A percentile compares a stretch with the other conserved stretches of the same genome.
phyloP scores from a whole-genome alignment of 2,888 invertebrate genomes.

The Thyatira batis region DNA sequence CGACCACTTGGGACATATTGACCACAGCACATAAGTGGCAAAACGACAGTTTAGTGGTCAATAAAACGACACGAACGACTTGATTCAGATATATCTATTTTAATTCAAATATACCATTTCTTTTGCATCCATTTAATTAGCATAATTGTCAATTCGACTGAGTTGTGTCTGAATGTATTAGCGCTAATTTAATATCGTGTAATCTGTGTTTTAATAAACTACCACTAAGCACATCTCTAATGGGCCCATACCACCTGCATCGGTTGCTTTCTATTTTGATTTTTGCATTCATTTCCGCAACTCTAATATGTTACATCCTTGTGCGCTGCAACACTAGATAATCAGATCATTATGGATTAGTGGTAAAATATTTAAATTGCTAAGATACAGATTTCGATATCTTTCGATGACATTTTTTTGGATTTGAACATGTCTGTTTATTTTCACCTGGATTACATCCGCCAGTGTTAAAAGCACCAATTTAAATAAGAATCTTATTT shows the following conservation, averaged over 20 bases:
- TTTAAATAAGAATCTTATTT: too few species aligned
- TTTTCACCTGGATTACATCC: too few species aligned
- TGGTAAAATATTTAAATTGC: too few species aligned
- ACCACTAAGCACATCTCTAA: background rate
- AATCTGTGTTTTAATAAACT: background rate
- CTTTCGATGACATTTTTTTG: too few species aligned
- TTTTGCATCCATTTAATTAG: conserved; percentile 1
- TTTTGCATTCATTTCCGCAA: background rate
- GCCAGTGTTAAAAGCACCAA: too few species aligned
- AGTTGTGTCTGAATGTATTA: background rate
- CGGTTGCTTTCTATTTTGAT: background rate
- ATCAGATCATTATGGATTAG: too few species aligned
- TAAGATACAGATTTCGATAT: too few species aligned
- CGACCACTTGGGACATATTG: background rate
- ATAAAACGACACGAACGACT: background rate
- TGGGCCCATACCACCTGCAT: background rate
- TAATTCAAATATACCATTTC: background rate
- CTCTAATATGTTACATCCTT: background rate
- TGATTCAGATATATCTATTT: background rate
- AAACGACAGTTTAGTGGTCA: background rate
- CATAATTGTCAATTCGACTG: background rate
- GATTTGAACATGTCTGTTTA: too few species aligned
- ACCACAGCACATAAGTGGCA: background rate
- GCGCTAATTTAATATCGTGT: background rate
- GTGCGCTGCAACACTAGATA: background rate